Percentiles rank a stretch among this genome's conserved stretches.
phyloP scores from a whole-genome alignment of 2,888 invertebrate genomes.

The Anthophora plumipes region DNA sequence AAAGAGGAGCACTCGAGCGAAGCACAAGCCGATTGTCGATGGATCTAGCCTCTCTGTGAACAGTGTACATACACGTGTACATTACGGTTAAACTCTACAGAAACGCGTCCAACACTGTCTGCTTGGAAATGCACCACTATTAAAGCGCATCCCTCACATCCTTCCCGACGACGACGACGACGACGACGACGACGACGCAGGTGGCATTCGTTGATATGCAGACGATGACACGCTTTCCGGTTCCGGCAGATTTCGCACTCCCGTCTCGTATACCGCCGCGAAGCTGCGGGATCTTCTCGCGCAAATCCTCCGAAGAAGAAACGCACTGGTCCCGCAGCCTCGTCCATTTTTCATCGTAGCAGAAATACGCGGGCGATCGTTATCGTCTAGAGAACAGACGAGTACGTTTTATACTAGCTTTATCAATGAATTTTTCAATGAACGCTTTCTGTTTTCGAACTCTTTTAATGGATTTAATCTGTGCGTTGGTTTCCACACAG shows the following conservation, averaged over 20 bases:
- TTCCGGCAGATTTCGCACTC: conserved; percentile 77
- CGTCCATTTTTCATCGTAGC: conserved; percentile 70
- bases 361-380: conserved; percentile 67
- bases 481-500: too few relatives aligned
- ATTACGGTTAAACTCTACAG: too few relatives aligned
- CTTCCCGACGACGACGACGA: conserved; percentile 29
- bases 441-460: too few relatives aligned
- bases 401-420: conserved; percentile 27
- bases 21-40: conserved; percentile 67
- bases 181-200: conserved; percentile 20
- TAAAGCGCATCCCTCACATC: conserved; percentile 67
- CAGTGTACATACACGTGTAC: conserved; percentile 24
- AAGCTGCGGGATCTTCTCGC: conserved; percentile 66
- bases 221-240: conserved; percentile 78
- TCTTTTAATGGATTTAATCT: too few relatives aligned
- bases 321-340: conserved; percentile 53
- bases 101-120: conserved; percentile 22
- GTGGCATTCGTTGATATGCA: conserved; percentile 76
- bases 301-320: conserved; percentile 69
- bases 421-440: conserved; percentile 47
- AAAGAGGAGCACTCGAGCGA: conserved; percentile 60
- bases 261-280: conserved; percentile 70
- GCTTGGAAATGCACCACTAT: conserved; percentile 71
- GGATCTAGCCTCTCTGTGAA: conserved; percentile 31
- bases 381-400: conserved; percentile 49